Conservation (phyloP, 2,113 vertebrate genomes). For the Eupsittula cactorum region DNA sequence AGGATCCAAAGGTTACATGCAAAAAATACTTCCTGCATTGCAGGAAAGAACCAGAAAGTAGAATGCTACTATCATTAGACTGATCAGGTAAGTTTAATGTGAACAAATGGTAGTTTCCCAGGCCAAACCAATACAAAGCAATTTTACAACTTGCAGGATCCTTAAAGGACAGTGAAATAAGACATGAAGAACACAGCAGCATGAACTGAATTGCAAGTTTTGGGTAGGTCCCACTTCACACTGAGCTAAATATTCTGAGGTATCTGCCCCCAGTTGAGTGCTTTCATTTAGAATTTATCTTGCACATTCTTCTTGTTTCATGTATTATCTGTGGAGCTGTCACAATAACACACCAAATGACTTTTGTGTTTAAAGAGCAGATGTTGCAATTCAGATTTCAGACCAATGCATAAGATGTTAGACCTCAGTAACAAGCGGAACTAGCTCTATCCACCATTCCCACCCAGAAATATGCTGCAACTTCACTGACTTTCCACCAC, state of each 20-base stretch:
- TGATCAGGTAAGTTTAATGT: not conserved
- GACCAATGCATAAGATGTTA: not conserved
- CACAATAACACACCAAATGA: not conserved
- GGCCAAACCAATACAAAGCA: not conserved
- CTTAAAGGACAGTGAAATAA: not conserved
- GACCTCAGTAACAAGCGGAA: not conserved
- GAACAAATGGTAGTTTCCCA: not conserved
- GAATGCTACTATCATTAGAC: not conserved
- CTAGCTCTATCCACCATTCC: not conserved
- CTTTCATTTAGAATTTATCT: not conserved
- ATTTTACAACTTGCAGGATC: not conserved
- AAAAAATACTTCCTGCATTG: not conserved
- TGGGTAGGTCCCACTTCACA: not conserved
- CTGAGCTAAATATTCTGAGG: fast-evolving
- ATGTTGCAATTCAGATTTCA: not conserved
- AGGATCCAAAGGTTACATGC: not conserved
- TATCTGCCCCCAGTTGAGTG: fast-evolving
- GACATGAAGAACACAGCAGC: not conserved
- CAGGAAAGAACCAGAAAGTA: not conserved
- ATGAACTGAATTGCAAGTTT: not conserved
- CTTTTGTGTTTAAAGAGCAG: not conserved
- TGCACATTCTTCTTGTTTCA: not conserved
- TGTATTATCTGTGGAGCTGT: not conserved
- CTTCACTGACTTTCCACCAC: not conserved
- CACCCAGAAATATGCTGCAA: not conserved